Base-by-base conservation (phyloP, 2,113 vertebrate species). In the Pollimyrus isidori region DNA sequence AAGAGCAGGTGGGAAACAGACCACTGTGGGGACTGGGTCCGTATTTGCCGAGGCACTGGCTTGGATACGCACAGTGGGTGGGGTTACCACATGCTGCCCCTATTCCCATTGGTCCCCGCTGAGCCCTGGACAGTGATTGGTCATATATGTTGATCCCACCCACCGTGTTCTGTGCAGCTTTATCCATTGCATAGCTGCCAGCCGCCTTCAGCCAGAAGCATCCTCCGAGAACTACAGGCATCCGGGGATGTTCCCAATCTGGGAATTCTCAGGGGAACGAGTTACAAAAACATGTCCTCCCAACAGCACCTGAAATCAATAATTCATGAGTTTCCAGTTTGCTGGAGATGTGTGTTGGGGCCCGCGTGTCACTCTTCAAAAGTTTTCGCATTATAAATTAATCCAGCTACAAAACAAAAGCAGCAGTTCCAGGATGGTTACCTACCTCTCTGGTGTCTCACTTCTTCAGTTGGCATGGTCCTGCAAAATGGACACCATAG, bases 211-310 rank as follows among this genome's bases (percentile, higher is more conserved):
- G 49, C n/a, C 50, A 39, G 11, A 39, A 53, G 26, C 49, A 35
- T 87, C 49, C 48, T 87, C 30, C 5, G n/a, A 35, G 50, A 56
- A 87, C 7, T 35, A 30, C 49, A 17, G 4, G 26, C 26, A 87
- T 48, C n/a, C 23, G 26, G 49, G 42, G 23, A 52, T 53, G 85
- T 87, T 52, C 50, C 85, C 85, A 52, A 52, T 87, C 26, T 87
- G 48, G 30, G 26, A 50, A 35, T 35, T 21, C 85, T 53, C 26
- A 26, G 49, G 23, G 42, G 49, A 86, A 86, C 19, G 15, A 52
- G 85, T 17, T 50, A 87, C 85, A 87, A 53, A 86, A 87, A 39
- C 84, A 52, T 52, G 50, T 53, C 85, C 85, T 52, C 48, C 35
- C 84, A 50, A 53, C 2, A 30, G 42, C 39, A 52, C 9, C 84